Conservation (phyloP, 2,113 vertebrate species). For the Sinocyclocheilus anshuiensis region DNA sequence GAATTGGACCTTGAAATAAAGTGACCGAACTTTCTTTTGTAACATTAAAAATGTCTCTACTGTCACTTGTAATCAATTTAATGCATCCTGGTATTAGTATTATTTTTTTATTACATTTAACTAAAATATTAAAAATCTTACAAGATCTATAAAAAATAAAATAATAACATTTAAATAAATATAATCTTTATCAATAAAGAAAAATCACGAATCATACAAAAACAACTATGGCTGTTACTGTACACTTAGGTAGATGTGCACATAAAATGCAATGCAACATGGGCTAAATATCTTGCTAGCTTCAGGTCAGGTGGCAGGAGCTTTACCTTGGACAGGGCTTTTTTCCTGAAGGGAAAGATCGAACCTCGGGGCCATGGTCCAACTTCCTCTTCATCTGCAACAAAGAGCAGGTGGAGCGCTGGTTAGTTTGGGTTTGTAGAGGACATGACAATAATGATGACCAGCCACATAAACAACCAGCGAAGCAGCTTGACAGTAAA, state of each 20-base stretch:
- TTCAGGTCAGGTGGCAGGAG: not conserved
- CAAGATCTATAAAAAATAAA: too few species aligned
- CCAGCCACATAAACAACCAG: not conserved
- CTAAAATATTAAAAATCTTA: too few species aligned
- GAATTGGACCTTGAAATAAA: too few species aligned
- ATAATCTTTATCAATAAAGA: not conserved
- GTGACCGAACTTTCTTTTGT: not conserved
- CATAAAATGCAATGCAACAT: not conserved
- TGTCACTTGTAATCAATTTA: not conserved
- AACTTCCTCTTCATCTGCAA: constrained; percentile 99
- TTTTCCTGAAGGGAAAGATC: constrained; percentile 99
- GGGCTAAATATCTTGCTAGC: not conserved
- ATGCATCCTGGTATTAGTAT: too few species aligned
- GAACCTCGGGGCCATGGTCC: constrained; percentile 99
- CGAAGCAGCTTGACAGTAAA: constrained; percentile 9
- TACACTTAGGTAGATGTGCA: too few species aligned
- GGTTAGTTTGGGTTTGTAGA: not conserved
- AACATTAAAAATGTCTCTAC: not conserved
- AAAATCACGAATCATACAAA: not conserved
- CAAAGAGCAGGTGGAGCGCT: constrained; percentile 56
- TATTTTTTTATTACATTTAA: too few species aligned
- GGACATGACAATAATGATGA: not conserved
- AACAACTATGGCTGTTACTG: not conserved
- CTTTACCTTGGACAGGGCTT: constrained; percentile 98
- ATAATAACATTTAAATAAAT: too few species aligned